Evolutionary conservation across 2,888 invertebrate species (phyloP).

Genomic region (Coenonympha arcania): DNA sequence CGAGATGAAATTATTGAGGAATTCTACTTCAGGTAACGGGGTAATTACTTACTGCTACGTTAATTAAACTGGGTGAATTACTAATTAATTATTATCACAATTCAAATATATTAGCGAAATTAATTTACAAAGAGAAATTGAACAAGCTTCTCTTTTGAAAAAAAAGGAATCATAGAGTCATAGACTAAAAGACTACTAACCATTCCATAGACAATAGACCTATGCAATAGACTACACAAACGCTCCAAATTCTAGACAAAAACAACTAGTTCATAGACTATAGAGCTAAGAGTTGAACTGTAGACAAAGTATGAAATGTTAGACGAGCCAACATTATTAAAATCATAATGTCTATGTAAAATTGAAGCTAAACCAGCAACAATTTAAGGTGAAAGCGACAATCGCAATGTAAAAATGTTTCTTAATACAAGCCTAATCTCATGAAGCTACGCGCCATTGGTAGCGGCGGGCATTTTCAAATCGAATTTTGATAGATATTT

Average conservation of each 20-base stretch:
- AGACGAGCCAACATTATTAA: neutral
- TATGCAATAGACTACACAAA: neutral
- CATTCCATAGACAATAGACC: neutral
- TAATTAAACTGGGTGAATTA: slow-evolving; percentile 27
- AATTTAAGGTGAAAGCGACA: neutral
- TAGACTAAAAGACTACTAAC: too few relatives aligned
- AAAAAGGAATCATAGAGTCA: slow-evolving; percentile 12
- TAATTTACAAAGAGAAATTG: slow-evolving; percentile 12
- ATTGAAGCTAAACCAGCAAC: neutral
- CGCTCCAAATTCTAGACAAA: too few relatives aligned
- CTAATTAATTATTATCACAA: slow-evolving; percentile 37
- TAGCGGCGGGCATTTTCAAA: neutral
- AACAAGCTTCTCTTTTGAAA: slow-evolving; percentile 15
- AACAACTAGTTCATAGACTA: too few relatives aligned
- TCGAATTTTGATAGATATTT: neutral
- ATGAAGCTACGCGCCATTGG: neutral
- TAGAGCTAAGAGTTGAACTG: too few relatives aligned
- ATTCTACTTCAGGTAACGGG: slow-evolving; percentile 21
- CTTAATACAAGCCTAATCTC: neutral
- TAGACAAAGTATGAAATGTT: too few relatives aligned
- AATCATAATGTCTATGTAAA: neutral
- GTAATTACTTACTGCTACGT: slow-evolving; percentile 23
- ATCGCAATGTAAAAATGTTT: neutral
- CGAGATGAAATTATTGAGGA: slow-evolving; percentile 22
- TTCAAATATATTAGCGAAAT: slow-evolving; percentile 16